These are phyloP conservation scores for Unio delphinus DNA, from an alignment of 2,888 invertebrate genomes.

Conservation along the genomic window DNA sequence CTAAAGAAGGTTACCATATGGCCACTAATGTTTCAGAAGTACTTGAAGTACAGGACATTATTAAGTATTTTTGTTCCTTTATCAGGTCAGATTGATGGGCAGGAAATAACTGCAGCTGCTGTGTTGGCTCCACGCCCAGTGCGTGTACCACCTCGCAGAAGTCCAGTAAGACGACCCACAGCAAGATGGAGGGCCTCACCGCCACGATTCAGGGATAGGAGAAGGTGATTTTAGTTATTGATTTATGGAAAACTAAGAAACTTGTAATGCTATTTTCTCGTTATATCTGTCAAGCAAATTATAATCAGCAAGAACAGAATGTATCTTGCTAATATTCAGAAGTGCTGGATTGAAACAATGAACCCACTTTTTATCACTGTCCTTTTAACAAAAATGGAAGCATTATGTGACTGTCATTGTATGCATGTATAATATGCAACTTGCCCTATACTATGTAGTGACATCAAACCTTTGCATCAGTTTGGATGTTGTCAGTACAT, in stretches of 20 bases:
- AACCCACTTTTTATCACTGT: no score
- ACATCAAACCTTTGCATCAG: no score
- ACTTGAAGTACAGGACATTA: not conserved
- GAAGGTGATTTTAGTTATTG: constrained; percentile 48
- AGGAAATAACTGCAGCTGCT: constrained; percentile 95
- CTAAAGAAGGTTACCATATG: not conserved
- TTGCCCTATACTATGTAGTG: no score
- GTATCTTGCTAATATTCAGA: no score
- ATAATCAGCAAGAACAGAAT: no score
- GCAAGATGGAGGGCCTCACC: constrained; percentile 60
- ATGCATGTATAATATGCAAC: no score
- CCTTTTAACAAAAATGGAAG: no score
- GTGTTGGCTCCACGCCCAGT: constrained; percentile 79
- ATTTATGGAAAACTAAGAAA: not conserved
- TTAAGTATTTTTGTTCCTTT: constrained; percentile 1
- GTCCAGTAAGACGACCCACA: constrained; percentile 49
- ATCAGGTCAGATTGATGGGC: constrained; percentile 92
- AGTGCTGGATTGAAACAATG: no score
- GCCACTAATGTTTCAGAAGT: not conserved
- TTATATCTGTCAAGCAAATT: no score
- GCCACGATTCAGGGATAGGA: constrained; percentile 57
- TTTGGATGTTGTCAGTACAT: no score
- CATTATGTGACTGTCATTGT: no score
- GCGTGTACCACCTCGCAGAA: constrained; percentile 60
- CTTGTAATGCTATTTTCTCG: no score